Base-by-base conservation (phyloP, 2,888 invertebrate species). In the Apamea monoglypha region DNA sequence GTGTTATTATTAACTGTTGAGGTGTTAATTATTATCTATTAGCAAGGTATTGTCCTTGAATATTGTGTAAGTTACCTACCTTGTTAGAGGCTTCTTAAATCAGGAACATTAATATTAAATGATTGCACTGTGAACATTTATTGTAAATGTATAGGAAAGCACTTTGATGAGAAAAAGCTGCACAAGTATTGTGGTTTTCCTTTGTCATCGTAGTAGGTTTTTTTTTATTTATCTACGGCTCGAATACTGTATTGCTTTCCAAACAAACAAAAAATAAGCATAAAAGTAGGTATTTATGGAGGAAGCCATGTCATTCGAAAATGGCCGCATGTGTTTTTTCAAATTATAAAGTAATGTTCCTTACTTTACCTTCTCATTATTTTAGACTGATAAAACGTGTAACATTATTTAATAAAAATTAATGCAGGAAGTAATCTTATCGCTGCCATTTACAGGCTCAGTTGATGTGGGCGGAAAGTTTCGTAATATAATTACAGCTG, bases 21-120 rank as follows among this genome's bases (percentile, higher is more conserved):
- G 4, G 47, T 74, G 47, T 36, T 84, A n/a, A 75, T 73, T 84
- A 47, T 71, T 74, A n/a, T 78, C 47, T 74, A 40, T 82, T 78
- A 69, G 32, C 47, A 64, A 29, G 7, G 7, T 16, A 12, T 40
- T 64, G 61, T 61, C 61, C 61, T 82, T 79, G 56, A 61, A 44
- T 32, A 53, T 53, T 70, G 25, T 32, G 2, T 53, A 10, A 10
- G 36, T 29, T 40, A 40, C 40, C 40, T n/a, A 56, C 16, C 16
- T 40, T 56, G 53, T 40, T 69, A 16, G 32, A 7, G 18, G 32
- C 25, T 36, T 36, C n/a, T 44, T 44, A 44, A n/a, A 71, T n/a
- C 14, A 14, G 4, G 50, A 18, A 40, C 40, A 40, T 6, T 6
- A 6, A 36, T 36, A 36, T 36, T 36, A 36, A 36, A 36, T 36